These are phyloP conservation scores for Lepidurus couesii DNA, from an alignment of 1,140 invertebrate species.

Conservation along the genomic window DNA sequence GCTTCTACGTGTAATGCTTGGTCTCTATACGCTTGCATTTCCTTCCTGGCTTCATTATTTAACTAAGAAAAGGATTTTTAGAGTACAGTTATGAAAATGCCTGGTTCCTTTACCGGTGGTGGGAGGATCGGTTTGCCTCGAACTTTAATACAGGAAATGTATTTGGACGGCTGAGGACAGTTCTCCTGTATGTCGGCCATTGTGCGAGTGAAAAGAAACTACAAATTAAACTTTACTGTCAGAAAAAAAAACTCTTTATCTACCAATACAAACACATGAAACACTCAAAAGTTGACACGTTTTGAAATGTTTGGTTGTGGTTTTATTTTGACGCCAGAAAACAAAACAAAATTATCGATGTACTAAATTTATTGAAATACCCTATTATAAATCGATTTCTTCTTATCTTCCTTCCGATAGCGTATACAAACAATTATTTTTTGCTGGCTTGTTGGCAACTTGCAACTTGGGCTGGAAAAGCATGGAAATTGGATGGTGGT, in stretches of 20 bases:
- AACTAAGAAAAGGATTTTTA: conserved; percentile 37
- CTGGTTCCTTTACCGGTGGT: conserved; percentile 51
- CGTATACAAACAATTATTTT: no score
- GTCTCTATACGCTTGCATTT: conserved; percentile 36
- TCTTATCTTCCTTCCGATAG: no score
- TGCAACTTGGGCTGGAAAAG: no score
- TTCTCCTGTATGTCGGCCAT: not conserved
- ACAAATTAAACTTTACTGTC: not conserved
- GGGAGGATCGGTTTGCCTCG: conserved; percentile 56
- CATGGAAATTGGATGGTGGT: not conserved
- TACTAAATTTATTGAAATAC: not conserved
- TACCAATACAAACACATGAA: not conserved
- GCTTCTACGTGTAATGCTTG: conserved; percentile 35
- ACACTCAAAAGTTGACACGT: not conserved
- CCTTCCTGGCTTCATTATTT: conserved; percentile 39
- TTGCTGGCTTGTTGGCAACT: no score
- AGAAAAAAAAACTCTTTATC: not conserved
- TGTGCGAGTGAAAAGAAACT: not conserved
- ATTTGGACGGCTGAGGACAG: conserved; percentile 34
- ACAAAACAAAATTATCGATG: not conserved
- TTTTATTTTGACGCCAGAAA: conserved; percentile 2
- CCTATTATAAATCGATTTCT: no score
- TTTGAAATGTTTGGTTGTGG: not conserved
- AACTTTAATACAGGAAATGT: conserved; percentile 54
- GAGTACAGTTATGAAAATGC: not conserved